Evolutionary conservation across 35 echinoderm and acorn worm species (phyloP).

Genomic region (Diadema setosum): DNA sequence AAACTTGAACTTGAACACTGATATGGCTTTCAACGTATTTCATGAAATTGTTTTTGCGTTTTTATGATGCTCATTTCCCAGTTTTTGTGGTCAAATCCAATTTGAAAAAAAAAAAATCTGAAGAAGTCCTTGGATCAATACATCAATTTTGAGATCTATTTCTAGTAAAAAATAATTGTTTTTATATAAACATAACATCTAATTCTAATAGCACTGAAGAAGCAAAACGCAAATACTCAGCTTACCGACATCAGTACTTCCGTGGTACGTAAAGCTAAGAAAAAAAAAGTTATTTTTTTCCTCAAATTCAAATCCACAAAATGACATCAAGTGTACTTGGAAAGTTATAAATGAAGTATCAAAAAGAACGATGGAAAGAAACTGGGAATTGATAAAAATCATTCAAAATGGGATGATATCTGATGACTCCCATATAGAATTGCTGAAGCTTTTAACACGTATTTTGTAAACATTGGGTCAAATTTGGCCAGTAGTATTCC

Average conservation of each 20-base stretch:
- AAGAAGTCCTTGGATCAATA: no score
- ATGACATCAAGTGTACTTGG: no score
- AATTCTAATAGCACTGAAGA: background rate
- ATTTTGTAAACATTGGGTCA: no score
- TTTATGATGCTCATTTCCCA: background rate
- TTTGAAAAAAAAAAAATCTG: background rate
- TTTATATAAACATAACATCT: background rate
- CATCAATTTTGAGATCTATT: background rate
- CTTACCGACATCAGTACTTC: background rate
- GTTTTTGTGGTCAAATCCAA: background rate
- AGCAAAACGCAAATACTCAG: no score
- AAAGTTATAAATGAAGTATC: background rate
- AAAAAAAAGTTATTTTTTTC: background rate
- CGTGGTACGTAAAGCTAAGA: background rate
- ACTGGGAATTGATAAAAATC: no score
- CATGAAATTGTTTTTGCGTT: background rate
- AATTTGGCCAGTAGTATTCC: background rate
- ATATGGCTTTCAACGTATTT: background rate
- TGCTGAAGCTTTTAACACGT: background rate
- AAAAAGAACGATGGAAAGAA: background rate
- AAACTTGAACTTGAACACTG: no score
- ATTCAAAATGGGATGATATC: background rate
- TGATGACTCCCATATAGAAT: background rate
- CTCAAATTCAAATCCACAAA: background rate
- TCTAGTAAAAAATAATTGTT: background rate